Percentiles rank a stretch among this genome's conserved stretches.
These are phyloP conservation scores for Digitonthophagus gazella DNA, from an alignment of 2,888 invertebrate species.

Conservation along the genomic window DNA sequence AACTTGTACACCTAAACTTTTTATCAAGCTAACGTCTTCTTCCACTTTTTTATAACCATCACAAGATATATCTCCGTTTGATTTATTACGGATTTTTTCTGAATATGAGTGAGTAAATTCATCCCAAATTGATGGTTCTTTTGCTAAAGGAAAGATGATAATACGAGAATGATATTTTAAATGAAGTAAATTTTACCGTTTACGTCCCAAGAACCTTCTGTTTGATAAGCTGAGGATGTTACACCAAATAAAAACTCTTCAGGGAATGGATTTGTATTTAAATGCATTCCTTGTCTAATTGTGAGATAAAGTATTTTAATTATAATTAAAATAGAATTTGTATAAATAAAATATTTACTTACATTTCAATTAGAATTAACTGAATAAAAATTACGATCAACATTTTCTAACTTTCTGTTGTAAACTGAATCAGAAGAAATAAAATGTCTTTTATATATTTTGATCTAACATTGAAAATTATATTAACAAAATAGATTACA, in stretches of 20 bases:
- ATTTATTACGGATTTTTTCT: constrained; percentile 56
- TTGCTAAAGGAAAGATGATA: constrained; percentile 52
- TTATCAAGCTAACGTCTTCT: constrained; percentile 63
- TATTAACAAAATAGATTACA: background rate
- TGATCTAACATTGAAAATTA: background rate
- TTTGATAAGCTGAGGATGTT: constrained; percentile 25
- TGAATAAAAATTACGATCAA: background rate
- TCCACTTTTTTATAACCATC: constrained; percentile 68
- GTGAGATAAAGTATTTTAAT: background rate
- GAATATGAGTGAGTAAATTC: constrained; percentile 53
- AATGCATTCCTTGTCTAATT: background rate
- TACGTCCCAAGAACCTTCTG: constrained; percentile 22
- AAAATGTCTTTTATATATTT: background rate
- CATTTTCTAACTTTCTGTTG: background rate
- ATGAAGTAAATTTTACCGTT: constrained; percentile 13
- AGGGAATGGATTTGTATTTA: constrained; percentile 21
- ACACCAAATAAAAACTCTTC: constrained; percentile 24
- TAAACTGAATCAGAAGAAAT: background rate
- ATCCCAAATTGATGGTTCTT: constrained; percentile 65
- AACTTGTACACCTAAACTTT: constrained; percentile 62
- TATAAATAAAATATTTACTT: background rate
- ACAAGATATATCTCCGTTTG: constrained; percentile 65
- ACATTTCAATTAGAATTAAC: background rate
- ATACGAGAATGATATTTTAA: background rate
- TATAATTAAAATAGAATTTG: too few species aligned